Conservation (phyloP, 2,797 vertebrate species). For the Tinamus major region DNA sequence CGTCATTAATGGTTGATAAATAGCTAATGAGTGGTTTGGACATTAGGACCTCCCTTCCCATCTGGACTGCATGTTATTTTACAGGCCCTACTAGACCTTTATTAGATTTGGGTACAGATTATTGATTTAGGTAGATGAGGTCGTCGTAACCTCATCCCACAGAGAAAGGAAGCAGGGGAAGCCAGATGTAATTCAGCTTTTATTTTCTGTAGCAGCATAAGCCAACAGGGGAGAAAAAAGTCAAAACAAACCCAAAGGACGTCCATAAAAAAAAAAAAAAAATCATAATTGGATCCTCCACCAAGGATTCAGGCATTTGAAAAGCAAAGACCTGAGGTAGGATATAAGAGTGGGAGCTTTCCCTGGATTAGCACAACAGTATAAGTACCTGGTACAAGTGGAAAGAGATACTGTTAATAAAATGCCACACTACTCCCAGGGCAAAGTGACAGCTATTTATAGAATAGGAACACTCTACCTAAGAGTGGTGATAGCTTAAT, state of each 20-base stretch:
- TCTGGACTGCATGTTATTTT: conserved; percentile 59
- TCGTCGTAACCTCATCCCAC: conserved; percentile 61
- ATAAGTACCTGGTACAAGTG: not conserved
- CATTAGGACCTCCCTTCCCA: conserved; percentile 67
- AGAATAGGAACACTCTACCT: conserved; percentile 11
- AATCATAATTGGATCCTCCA: not conserved
- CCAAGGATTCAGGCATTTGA: not conserved
- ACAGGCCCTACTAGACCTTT: conserved; percentile 66
- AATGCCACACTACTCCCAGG: not conserved
- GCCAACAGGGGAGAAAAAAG: not conserved
- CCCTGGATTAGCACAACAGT: not conserved
- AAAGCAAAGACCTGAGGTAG: not conserved
- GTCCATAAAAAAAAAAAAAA: not conserved
- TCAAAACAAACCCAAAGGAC: not conserved
- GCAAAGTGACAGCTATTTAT: conserved; percentile 45
- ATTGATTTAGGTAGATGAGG: conserved; percentile 72
- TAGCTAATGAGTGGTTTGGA: conserved; percentile 54
- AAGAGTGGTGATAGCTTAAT: not conserved
- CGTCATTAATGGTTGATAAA: conserved; percentile 57
- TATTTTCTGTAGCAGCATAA: conserved; percentile 25
- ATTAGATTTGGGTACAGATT: conserved; percentile 71
- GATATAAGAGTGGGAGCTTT: not conserved
- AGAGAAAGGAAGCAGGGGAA: conserved; percentile 56
- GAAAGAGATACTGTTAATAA: not conserved
- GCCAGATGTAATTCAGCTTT: conserved; percentile 59